Evolutionary conservation across 2,797 vertebrate species (phyloP).

Genomic region (Rhinophrynus dorsalis): DNA sequence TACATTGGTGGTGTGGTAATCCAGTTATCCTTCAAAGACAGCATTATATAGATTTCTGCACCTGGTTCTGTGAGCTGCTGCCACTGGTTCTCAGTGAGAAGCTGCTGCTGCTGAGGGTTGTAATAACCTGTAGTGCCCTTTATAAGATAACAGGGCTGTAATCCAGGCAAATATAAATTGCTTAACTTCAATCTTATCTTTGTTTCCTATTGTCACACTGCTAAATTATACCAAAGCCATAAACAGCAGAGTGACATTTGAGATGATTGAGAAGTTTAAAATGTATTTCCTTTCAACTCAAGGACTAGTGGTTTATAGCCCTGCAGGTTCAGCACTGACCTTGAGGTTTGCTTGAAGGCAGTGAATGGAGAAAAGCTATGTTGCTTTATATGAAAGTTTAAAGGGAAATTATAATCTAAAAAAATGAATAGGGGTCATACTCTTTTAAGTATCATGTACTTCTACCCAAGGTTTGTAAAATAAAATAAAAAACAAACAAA

Average conservation of each 20-base stretch:
- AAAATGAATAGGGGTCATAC: no score
- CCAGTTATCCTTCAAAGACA: background rate
- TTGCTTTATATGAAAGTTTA: no score
- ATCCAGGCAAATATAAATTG: background rate
- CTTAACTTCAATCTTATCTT: slow-evolving; percentile 40
- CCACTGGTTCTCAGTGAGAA: background rate
- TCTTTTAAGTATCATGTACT: no score
- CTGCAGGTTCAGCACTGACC: slow-evolving; percentile 6
- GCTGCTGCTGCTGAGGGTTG: background rate
- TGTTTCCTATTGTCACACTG: slow-evolving; percentile 35
- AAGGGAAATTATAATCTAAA: no score
- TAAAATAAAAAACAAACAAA: no score
- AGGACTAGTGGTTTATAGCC: slow-evolving; percentile 34
- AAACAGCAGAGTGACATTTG: slow-evolving; percentile 37
- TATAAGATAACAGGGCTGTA: background rate
- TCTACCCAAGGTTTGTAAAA: no score
- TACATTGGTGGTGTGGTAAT: background rate
- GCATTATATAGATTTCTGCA: background rate
- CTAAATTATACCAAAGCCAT: slow-evolving; percentile 46
- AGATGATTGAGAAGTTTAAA: slow-evolving; percentile 26
- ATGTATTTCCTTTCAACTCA: slow-evolving; percentile 31
- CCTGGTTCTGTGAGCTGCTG: background rate
- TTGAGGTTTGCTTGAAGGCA: slow-evolving; percentile 7
- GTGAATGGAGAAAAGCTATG: no score
- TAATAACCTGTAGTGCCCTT: slow-evolving; percentile 15